phyloP scores from a whole-genome alignment of 2,113 vertebrate species.

The Triplophysa rosa region DNA sequence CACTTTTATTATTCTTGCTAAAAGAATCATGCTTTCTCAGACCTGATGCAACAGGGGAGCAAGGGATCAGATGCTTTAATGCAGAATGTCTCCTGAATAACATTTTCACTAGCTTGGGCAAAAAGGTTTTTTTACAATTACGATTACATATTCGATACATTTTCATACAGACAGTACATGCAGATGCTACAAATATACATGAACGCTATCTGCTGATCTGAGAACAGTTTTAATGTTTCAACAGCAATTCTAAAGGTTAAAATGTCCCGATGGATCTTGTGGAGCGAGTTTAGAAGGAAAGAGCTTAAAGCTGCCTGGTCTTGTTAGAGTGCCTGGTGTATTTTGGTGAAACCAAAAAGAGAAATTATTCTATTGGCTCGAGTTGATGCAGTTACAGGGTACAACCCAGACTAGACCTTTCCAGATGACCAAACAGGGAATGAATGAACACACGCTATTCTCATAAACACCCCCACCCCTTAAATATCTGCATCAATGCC shows the following conservation, averaged over 20 bases:
- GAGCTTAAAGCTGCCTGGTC: not conserved
- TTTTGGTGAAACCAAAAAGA: not conserved
- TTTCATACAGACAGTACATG: too few relatives aligned
- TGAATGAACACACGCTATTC: constrained; percentile 49
- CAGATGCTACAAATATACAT: too few relatives aligned
- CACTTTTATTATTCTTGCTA: not conserved
- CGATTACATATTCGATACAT: too few relatives aligned
- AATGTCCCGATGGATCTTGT: too few relatives aligned
- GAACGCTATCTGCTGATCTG: too few relatives aligned
- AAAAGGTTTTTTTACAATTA: too few relatives aligned
- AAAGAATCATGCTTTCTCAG: not conserved
- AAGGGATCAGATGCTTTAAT: not conserved
- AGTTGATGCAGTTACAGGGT: constrained; percentile 27
- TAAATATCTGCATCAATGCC: constrained; percentile 57
- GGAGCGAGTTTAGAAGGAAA: not conserved
- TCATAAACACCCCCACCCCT: constrained; percentile 57
- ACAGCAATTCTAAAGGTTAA: too few relatives aligned
- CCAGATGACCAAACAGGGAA: constrained; percentile 70
- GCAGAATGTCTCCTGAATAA: not conserved
- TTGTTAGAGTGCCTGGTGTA: not conserved
- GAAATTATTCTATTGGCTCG: not conserved
- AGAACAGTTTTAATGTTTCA: too few relatives aligned
- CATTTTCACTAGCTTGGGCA: too few relatives aligned
- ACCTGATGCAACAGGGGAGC: not conserved
- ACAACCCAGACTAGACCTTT: constrained; percentile 45